A percentile compares a stretch with the other conserved stretches of the same genome.
phyloP scores from a whole-genome alignment of 2,797 vertebrate genomes.

The Manis pentadactyla region DNA sequence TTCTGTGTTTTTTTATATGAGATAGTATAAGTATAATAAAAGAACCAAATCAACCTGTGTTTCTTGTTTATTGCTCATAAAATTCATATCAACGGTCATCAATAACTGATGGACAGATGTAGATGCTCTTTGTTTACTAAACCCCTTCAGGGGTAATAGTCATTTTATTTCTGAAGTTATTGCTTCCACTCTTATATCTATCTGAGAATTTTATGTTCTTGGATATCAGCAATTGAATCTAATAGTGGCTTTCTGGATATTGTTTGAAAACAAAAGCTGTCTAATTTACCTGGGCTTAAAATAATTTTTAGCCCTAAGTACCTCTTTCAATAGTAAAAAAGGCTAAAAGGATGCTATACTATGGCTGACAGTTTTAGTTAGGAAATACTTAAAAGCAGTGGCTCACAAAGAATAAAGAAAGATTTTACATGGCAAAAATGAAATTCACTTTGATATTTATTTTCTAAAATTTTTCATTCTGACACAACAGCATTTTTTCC shows the following conservation, averaged over 20 bases:
- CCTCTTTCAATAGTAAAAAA: not conserved
- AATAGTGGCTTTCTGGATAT: not conserved
- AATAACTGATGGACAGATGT: not conserved
- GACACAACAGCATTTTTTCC: not conserved
- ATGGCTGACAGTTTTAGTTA: not conserved
- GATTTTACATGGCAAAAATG: not conserved
- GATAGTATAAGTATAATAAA: slow-evolving; percentile 31
- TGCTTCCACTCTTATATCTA: not conserved
- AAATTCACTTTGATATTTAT: not conserved
- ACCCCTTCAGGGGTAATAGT: not conserved
- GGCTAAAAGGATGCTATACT: not conserved
- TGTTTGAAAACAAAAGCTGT: not conserved
- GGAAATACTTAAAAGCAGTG: not conserved
- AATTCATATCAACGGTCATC: not conserved
- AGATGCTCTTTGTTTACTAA: slow-evolving; percentile 27
- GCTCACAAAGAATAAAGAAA: not conserved
- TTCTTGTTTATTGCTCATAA: not conserved
- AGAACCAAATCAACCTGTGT: not conserved
- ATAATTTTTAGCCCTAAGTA: not conserved
- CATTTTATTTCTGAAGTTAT: slow-evolving; percentile 26
- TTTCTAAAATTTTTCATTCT: not conserved
- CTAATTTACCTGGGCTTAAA: not conserved
- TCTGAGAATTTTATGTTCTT: not conserved
- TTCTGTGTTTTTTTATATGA: not conserved
- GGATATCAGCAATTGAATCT: not conserved